Evolutionary conservation across 2,797 vertebrate genomes (phyloP).

Genomic region (Anniella stebbinsi): DNA sequence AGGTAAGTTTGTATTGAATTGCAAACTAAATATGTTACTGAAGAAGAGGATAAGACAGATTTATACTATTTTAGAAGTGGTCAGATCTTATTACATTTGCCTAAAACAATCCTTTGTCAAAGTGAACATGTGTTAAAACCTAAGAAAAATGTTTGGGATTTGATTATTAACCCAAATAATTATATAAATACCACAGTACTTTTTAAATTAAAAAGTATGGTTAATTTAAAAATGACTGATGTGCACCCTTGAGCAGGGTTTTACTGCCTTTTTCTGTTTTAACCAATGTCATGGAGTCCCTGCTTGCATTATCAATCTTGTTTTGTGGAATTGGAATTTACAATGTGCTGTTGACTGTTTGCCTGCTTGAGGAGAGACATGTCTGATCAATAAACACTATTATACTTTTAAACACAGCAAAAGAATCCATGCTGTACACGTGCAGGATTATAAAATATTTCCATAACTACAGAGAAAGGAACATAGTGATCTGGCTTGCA

Average conservation of each 20-base stretch:
- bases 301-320: conserved; percentile 35
- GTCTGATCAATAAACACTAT: conserved; percentile 37
- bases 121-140: conserved; percentile 10
- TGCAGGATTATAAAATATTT: conserved; percentile 33
- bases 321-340: conserved; percentile 49
- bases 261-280: conserved; percentile 7
- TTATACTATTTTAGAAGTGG: neutral
- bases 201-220: neutral
- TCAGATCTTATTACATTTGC: neutral
- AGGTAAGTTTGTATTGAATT: neutral
- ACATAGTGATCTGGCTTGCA: neutral
- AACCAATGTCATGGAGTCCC: conserved; percentile 16
- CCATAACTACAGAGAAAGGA: neutral
- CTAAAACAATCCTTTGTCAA: neutral
- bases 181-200: conserved; percentile 34
- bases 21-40: neutral
- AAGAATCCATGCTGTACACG: conserved; percentile 5
- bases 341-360: neutral
- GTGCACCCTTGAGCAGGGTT: conserved; percentile 35
- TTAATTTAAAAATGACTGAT: conserved; percentile 4
- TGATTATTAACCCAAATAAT: conserved; percentile 41
- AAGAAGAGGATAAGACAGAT: neutral
- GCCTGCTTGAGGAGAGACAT: conserved; percentile 32
- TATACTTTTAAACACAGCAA: neutral
- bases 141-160: neutral